These are phyloP conservation scores for Tachina grossa DNA, from an alignment of 2,888 invertebrate species.

Conservation along the genomic window DNA sequence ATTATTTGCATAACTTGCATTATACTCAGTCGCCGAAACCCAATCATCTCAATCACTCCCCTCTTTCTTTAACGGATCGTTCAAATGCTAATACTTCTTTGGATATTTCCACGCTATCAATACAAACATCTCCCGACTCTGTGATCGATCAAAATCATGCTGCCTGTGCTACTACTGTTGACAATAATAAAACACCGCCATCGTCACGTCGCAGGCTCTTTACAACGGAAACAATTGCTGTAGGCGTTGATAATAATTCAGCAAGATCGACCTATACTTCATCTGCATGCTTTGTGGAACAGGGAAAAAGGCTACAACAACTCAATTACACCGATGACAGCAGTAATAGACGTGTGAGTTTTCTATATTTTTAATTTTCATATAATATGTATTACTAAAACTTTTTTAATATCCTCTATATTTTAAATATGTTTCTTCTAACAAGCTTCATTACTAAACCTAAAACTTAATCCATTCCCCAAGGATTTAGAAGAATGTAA, in stretches of 20 bases:
- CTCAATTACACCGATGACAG: conserved; percentile 8
- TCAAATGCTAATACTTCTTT: conserved; percentile 66
- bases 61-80: conserved; percentile 46
- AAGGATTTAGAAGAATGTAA: conserved; percentile 36
- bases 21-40: conserved; percentile 17
- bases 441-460: conserved; percentile 62
- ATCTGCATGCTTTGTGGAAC: neutral
- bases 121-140: conserved; percentile 25
- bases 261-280: conserved; percentile 19
- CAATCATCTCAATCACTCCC: conserved; percentile 22
- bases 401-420: conserved; percentile 23
- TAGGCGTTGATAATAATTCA: neutral
- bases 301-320: conserved; percentile 9
- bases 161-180: neutral
- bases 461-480: neutral
- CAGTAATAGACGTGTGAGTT: conserved; percentile 72
- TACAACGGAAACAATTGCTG: conserved; percentile 26
- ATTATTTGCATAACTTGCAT: conserved; percentile 2
- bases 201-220: conserved; percentile 63
- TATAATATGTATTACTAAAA: neutral
- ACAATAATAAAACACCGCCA: conserved; percentile 18
- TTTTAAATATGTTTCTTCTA: conserved; percentile 59
- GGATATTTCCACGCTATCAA: conserved; percentile 53
- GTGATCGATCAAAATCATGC: conserved; percentile 22
- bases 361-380: conserved; percentile 24